Evolutionary conservation across 2,797 vertebrate genomes (phyloP).

Genomic region (Leptatherina wallacei): DNA sequence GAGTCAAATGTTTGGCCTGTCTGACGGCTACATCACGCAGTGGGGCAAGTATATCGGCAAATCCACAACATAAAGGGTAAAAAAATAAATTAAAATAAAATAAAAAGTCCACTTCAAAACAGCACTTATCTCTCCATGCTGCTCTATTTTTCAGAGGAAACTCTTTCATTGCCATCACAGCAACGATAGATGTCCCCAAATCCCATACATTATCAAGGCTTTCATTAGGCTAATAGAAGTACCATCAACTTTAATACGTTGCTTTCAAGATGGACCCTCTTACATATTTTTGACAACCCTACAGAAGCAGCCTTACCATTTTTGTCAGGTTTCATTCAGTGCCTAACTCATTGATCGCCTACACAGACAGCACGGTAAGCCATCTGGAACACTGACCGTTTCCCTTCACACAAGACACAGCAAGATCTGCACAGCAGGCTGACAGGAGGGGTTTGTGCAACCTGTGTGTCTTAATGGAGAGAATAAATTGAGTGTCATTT

Average conservation of each 20-base stretch:
- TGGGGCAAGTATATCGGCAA: too few relatives aligned
- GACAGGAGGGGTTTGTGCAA: conserved; percentile 60
- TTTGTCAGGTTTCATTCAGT: conserved; percentile 62
- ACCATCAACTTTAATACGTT: background rate
- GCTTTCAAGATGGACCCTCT: conserved; percentile 15
- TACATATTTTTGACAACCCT: background rate
- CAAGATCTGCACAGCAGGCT: conserved; percentile 40
- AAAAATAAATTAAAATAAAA: too few relatives aligned
- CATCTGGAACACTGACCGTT: conserved; percentile 63
- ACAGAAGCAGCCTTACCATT: conserved; percentile 50
- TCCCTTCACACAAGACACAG: conserved; percentile 44
- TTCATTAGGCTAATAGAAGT: background rate
- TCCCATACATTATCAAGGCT: background rate
- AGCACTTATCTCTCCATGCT: too few relatives aligned
- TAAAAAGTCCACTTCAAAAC: too few relatives aligned
- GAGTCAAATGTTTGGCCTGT: too few relatives aligned
- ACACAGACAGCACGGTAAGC: conserved; percentile 62
- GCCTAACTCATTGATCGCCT: conserved; percentile 64
- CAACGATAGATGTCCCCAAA: too few relatives aligned
- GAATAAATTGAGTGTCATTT: conserved; percentile 74
- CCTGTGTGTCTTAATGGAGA: conserved; percentile 47
- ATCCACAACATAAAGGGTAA: too few relatives aligned
- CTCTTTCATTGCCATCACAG: too few relatives aligned
- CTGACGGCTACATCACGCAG: too few relatives aligned
- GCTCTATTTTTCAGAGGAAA: too few relatives aligned